Evolutionary conservation across 2,888 invertebrate species (phyloP), one percentile per base, ranked within the genome.

Genomic region (Drosophila rubida): DNA sequence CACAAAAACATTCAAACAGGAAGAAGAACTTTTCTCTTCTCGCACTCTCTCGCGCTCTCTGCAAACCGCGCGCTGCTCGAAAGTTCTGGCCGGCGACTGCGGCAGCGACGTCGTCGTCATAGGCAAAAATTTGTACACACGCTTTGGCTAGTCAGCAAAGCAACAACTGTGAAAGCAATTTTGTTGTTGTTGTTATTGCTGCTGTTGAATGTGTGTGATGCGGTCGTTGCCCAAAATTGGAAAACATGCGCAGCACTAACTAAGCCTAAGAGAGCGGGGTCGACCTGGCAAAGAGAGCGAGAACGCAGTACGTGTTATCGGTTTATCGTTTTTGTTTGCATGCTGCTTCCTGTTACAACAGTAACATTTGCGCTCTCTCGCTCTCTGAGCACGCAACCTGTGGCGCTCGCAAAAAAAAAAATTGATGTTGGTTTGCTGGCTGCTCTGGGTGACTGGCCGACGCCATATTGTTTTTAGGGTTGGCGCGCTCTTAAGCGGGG

Each of bases 401-500:
- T 85, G 77, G 85, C 82, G 69, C 73, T 48, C 65, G 59, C 66
- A 44, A 25, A 44, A 32, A 30, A 25, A 25, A 25, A 25, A 6
- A 25, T 25, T 5, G 4, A 39, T 41, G 55, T 25, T 30, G 69
- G 66, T 75, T 49, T 49, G 66, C 69, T 75, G 19, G 2, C 19
- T 19, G 19, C 19, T 19, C 19, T 19, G 77, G 78, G 84, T 80
- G 80, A 70, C 57, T 80, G 76, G 76, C 72, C 72, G 78, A 69
- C 84, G 87, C 87, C 83, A 87, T 84, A 80, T 82, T 82, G 87
- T 83, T 82, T 82, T 78, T 70, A 63, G 87, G 87, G 84, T 72
- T 80, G 74, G 71, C 66, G 74, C 63, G 71, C 66, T 74, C 45
- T 60, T 22, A 50, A 32, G 30, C 76, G 60, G 68, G 75, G 75